Percentiles rank a stretch among this genome's conserved stretches.
phyloP scores from a whole-genome alignment of 2,113 vertebrate genomes.

The Megaceryle maxima region DNA sequence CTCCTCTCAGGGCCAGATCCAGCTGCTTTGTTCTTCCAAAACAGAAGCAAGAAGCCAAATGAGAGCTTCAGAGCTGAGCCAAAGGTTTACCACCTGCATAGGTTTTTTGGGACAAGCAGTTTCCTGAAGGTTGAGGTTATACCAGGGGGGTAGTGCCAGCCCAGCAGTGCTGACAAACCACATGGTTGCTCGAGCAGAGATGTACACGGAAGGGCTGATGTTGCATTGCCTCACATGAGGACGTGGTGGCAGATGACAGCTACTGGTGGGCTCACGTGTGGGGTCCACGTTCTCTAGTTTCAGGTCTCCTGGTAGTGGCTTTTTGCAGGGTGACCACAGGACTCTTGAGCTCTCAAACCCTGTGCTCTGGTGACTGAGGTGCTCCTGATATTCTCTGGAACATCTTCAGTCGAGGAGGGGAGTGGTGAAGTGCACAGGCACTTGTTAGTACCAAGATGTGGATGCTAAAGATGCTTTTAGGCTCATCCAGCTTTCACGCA shows the following conservation, averaged over 20 bases:
- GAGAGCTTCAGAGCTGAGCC: neutral
- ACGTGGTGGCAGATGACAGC: rapidly evolving
- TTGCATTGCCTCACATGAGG: neutral
- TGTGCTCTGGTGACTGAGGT: neutral
- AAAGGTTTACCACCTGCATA: rapidly evolving
- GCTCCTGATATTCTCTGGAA: neutral
- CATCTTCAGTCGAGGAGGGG: neutral
- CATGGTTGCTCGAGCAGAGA: rapidly evolving
- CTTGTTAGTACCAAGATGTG: neutral
- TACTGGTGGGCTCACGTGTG: rapidly evolving
- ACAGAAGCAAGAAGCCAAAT: neutral
- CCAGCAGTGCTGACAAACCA: neutral
- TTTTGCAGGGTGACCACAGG: neutral
- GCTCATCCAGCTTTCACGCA: neutral
- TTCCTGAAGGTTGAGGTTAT: neutral
- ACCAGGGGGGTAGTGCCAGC: neutral
- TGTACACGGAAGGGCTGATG: rapidly evolving
- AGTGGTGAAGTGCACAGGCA: neutral
- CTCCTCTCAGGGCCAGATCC: neutral
- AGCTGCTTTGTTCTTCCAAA: neutral
- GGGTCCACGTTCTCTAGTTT: neutral
- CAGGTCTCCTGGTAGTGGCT: neutral
- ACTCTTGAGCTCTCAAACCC: neutral
- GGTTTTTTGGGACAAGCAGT: neutral
- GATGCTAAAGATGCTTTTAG: neutral